Base-by-base conservation (phyloP, 2,797 vertebrate species). In the Ispidina picta region DNA sequence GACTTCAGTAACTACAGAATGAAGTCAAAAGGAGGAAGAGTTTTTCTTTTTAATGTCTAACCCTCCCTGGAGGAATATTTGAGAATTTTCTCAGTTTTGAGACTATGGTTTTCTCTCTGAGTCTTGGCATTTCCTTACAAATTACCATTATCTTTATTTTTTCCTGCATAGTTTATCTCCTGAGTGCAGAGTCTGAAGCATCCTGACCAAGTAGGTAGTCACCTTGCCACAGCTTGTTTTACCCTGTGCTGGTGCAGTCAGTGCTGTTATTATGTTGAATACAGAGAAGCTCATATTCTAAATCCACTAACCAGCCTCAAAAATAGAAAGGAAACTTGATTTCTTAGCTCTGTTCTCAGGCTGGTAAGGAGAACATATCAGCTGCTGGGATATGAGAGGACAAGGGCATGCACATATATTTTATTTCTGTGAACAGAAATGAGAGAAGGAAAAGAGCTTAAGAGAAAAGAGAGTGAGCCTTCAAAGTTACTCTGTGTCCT, bases 361-460 rank as follows among this genome's bases (percentile, higher is more conserved):
- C 29, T 7, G 1, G 26, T 77, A 78, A 88, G 75, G 29, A 79
- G 41, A 81, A 83, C 21, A 43, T 49, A 77, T 29, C 68, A 74
- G 65, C 78, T 88, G 60, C 68, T 39, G 56, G 33, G n/a, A 92
- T 83, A 77, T 21, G 71, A 86, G 33, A 88, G 33, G 54, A 82
- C 49, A 71, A 80, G 48, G 10, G 21, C 17, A 80, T 86, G 43
- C 71, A 79, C 13, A 51, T 14, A 43, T 35, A 68, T 86, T 94
- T 91, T 58, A 77, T 84, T 88, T 88, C 71, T 86, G 66, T 83
- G 62, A 88, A 80, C 1, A 0, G 81, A 92, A 88, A 91, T 54
- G 54, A 88, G 52, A 83, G 69, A 87, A 83, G 66, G 56, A 81
- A 71, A 95, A 95, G 25, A 48, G 60, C 65, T 94, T 90, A 76